Base-by-base conservation (phyloP, 1,140 invertebrate genomes). In the Hesperophylax magnus region DNA sequence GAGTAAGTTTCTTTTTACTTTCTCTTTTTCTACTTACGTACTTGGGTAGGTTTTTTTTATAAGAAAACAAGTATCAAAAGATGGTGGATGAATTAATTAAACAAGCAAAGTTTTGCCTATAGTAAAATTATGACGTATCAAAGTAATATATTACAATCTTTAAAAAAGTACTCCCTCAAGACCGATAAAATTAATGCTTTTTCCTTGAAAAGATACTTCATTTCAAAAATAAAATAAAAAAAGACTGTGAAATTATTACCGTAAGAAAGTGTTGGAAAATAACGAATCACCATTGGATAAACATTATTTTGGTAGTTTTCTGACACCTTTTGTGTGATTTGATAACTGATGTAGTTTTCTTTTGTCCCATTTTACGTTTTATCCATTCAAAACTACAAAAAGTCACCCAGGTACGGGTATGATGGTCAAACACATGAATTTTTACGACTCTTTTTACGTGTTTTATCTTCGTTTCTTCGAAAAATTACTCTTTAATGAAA, bases 391-490 rank as follows among this genome's bases (percentile, higher is more conserved):
- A 67, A 71, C 65, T 78, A 20, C 74, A 60, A 67, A 75, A 58
- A 77, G 34, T 74, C 39, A n/a, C 65, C 60, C 74, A 81, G 76
- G 79, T 71, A 74, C 61, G 53, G 74, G 76, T 52, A 76, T 79
- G 61, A 79, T 65, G 77, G 61, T 72, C 81, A 24, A 17, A 18
- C 77, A 79, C 77, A 82, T 82, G 72, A 82, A 82, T 79, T 82
- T 82, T 82, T 79, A 82, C 71, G 60, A 20, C 72, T 63, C 56
- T 79, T 79, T 76, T 78, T 74, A 60, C 58, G 14, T 80, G 53
- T 80, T 75, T 80, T 80, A 22, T 61, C 58, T 63, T 18, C 8
- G 20, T 27, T n/a, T 72, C 20, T 72, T 56, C 39, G 34, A 47
- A 17, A 17, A 53, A 72, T 22, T 54, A 72, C 69, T 54, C 20